Base-by-base conservation (phyloP, 53 echinoderm and acorn worm species). In the Mesocentrotus franciscanus region DNA sequence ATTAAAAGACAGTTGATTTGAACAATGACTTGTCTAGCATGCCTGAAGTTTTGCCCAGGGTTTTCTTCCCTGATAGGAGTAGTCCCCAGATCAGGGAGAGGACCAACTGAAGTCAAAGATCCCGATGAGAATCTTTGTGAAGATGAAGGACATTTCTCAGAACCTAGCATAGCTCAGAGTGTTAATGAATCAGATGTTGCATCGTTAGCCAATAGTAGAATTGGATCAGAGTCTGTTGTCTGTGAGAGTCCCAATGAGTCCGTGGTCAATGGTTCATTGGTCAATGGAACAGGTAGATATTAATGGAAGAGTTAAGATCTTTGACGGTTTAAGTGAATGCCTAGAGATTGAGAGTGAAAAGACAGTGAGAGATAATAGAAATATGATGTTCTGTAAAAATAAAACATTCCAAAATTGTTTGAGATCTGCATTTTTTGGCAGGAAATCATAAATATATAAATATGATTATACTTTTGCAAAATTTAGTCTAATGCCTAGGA, bases 11-110 rank as follows among this genome's bases (percentile, higher is more conserved):
- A 81, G 36, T 39, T 74, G 32, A 74, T 74, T 29, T 74, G 29
- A 32, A 74, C 64, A 39, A 94, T 94, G 95, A 36, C 64, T 29
- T 85, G 64, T 68, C 71, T 94, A 20, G 39, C 39, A 33, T 94
- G 95, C 30, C 87, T 94, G 26, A 94, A 94, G 70, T 85, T 94
- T 14, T 94, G 85, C 64, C 95, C 95, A 27, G 95, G 95, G 27
- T 94, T 94, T 70, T 36, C 42, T 5, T 57, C 95, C 34, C 55
- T 94, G 85, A 33, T 94, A 24, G 85, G 62, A 0, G 49, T 68
- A 14, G 71, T 85, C 4, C 95, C 95, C 0, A 60, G 87, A 64
- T 22, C 85, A 68, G 60, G 55, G 3, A 35, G 61, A 33, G 94
- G 8, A 94, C 83, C 79, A 60, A 22, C 26, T 32, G 20, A 32